Base-by-base conservation (phyloP, 2,888 invertebrate genomes). In the Eupithecia insigniata region DNA sequence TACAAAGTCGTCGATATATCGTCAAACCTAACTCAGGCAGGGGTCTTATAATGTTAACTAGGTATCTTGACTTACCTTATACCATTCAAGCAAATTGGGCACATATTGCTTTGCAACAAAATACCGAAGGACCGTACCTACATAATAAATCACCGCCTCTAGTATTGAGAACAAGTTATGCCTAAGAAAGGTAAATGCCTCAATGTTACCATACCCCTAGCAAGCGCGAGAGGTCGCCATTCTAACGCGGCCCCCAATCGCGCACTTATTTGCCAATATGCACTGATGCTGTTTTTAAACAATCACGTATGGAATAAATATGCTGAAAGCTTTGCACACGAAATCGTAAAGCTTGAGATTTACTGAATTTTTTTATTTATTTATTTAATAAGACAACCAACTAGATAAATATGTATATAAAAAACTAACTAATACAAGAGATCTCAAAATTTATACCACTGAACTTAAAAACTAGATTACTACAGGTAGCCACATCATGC, bases 181-280 rank as follows among this genome's bases (percentile, higher is more conserved):
- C 90, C 92, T 92, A 92, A 91, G 92, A 92, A 92, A 92, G 92
- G 92, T 92, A 92, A 92, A 92, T 91, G 89, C 91, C 85, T 92
- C 90, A 92, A 92, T 91, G 91, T 26, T 60, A 60, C 60, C 60
- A 60, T 60, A 60, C 60, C 30, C 34, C 64, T 36, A 36, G n/a
- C n/a, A 36, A 36, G 55, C 55, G 55, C 55, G 60, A 89, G 92
- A 93, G 92, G 92, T 91, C 91, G 90, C 90, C 92, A 86, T 88
- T 92, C 91, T 89, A 90, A 88, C 87, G 84, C 85, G 90, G 86
- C 92, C 92, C 89, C 90, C 86, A 92, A 92, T 87, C 89, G 89
- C 81, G 86, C n/a, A 88, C 89, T 87, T 89, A 91, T 92, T 92
- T 90, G 88, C 89, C 88, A 91, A 92, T 89, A 89, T 84, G 80